These are phyloP conservation scores for Stenurella melanura DNA, from an alignment of 2,888 invertebrate species.

Conservation along the genomic window DNA sequence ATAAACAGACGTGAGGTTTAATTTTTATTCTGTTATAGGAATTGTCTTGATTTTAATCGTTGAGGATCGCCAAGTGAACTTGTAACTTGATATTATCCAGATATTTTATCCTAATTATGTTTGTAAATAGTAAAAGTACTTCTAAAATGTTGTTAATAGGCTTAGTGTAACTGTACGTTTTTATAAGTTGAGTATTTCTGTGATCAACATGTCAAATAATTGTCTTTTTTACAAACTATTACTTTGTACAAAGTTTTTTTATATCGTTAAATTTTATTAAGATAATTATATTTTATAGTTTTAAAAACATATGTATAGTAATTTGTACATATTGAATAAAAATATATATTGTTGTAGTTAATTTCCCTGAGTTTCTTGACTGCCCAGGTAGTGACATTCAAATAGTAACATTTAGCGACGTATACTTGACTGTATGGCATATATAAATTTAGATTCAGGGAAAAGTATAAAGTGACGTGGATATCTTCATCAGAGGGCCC, in stretches of 20 bases:
- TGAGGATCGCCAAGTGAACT: neutral
- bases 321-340: constrained; percentile 29
- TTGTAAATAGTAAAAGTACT: neutral
- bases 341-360: constrained; percentile 33
- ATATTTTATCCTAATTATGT: neutral
- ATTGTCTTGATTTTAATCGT: neutral
- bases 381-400: no score
- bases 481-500: no score
- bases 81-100: neutral
- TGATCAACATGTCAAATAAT: constrained; percentile 34
- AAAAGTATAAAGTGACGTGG: no score
- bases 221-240: constrained; percentile 16
- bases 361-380: neutral
- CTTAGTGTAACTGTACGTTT: neutral
- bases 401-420: neutral
- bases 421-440: no score
- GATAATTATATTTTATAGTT: constrained; percentile 34
- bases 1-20: neutral
- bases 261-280: constrained; percentile 31
- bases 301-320: constrained; percentile 26
- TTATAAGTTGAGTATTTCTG: constrained; percentile 32
- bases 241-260: constrained; percentile 34
- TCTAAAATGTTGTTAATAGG: neutral
- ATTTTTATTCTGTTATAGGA: constrained; percentile 1
- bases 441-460: no score